Base-by-base conservation (phyloP, 2,888 invertebrate genomes). In the Caenorhabditis drosophilae region DNA sequence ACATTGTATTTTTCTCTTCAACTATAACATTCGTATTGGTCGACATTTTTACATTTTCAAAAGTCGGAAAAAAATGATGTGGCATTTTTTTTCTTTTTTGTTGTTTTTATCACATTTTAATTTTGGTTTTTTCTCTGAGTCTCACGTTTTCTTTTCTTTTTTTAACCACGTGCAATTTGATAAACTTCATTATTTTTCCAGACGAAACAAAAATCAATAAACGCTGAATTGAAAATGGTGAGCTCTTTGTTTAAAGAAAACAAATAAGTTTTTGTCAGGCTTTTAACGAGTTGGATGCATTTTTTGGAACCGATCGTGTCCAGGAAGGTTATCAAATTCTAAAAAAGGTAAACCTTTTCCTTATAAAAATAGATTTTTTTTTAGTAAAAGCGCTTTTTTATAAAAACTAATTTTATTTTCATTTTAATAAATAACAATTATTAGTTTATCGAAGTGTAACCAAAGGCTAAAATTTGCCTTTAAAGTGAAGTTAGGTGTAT, bases 321-420 rank as follows among this genome's bases (percentile, higher is more conserved):
- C 54, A 72, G 25, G 55, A 71, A 42, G 62, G 67, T 9, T 79
- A 76, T 45, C 54, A 74, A 18, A 40, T 47, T 11, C 34, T 76
- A 41, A 75, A 73, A 52, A 62, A 62, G 59, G 76, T 75, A 18
- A 49, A 15, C 27, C 16, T 16, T 4, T n/a, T n/a, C 36, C 18
- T 16, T 26, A 23, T 2, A 18, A 26, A 12, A n/a, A 16, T 54
- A 12, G 35, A 36, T 15, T 27, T 22, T 34, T n/a, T 20, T 41
- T 36, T 4, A 42, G 20, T 9, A 42, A n/a, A n/a, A n/a, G n/a
- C n/a, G n/a, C n/a, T n/a, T n/a, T n/a, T n/a, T n/a, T n/a, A n/a
- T n/a, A n/a, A n/a, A n/a, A n/a, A n/a, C n/a, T n/a, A n/a, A n/a
- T n/a, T n/a, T n/a, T n/a, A n/a, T n/a, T n/a, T n/a, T n/a, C n/a